A percentile compares a stretch with the other conserved stretches of the same genome.
Conservation (phyloP, 2,888 invertebrate species). For the Odontocolon sp. region DNA sequence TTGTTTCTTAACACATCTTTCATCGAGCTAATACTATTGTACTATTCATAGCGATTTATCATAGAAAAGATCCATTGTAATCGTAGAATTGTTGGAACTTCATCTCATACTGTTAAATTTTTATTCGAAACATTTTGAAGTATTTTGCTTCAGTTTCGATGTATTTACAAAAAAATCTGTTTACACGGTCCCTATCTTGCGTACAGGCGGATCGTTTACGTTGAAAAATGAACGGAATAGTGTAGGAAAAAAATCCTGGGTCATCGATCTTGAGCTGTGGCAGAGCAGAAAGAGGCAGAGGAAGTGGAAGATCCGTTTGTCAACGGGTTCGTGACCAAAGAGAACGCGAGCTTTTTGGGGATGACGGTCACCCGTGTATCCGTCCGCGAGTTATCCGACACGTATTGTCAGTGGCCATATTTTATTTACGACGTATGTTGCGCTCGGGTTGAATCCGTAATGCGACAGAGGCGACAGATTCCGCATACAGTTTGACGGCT, state of each 20-base stretch:
- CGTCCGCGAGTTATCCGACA: slow-evolving; percentile 63
- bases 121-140: no score
- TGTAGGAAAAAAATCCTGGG: slow-evolving; percentile 59
- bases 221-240: slow-evolving; percentile 52
- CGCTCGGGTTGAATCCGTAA: slow-evolving; percentile 64
- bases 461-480: slow-evolving; percentile 44
- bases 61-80: no score
- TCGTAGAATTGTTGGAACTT: no score
- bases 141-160: slow-evolving; percentile 13
- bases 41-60: no score
- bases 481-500: slow-evolving; percentile 21
- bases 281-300: slow-evolving; percentile 9
- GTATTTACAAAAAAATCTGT: slow-evolving; percentile 26
- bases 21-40: no score
- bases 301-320: slow-evolving; percentile 35
- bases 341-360: neutral
- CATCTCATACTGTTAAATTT: no score
- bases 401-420: slow-evolving; percentile 68
- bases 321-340: slow-evolving; percentile 29
- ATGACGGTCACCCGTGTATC: slow-evolving; percentile 45
- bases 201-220: neutral
- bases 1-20: no score
- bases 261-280: slow-evolving; percentile 66
- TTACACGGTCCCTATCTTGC: slow-evolving; percentile 19
- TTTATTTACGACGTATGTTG: slow-evolving; percentile 68